Evolutionary conservation across 2,888 invertebrate species (phyloP).

Genomic region (Carabus problematicus): DNA sequence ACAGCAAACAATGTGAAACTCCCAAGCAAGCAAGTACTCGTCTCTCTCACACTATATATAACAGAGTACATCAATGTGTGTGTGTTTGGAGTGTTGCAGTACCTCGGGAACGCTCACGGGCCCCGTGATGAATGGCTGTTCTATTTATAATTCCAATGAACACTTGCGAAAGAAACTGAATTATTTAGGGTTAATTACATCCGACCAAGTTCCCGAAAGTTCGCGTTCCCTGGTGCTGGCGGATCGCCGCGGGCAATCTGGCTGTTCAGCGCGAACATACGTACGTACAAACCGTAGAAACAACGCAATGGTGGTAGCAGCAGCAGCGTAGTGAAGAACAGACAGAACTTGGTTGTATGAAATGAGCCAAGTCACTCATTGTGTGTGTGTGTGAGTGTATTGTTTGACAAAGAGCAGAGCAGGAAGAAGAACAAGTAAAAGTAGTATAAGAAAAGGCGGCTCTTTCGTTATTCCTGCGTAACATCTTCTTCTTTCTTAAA

Average conservation of each 20-base stretch:
- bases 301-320: slow-evolving; percentile 4
- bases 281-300: not conserved
- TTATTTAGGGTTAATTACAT: slow-evolving; percentile 41
- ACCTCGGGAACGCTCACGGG: slow-evolving; percentile 6
- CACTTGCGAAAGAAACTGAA: slow-evolving; percentile 37
- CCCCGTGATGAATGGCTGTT: slow-evolving; percentile 24
- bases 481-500: slow-evolving; percentile 14
- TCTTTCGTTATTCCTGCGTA: too few relatives aligned
- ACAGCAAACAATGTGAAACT: slow-evolving; percentile 27
- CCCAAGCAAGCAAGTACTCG: slow-evolving; percentile 3
- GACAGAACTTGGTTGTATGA: too few relatives aligned
- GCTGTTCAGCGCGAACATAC: not conserved
- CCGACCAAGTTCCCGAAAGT: slow-evolving; percentile 18
- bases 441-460: too few relatives aligned
- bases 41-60: too few relatives aligned
- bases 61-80: not conserved
- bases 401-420: too few relatives aligned
- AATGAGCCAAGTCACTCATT: too few relatives aligned
- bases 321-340: not conserved
- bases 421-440: too few relatives aligned
- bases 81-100: too few relatives aligned
- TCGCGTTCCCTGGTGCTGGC: not conserved
- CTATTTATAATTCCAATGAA: slow-evolving; percentile 38
- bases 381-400: too few relatives aligned
- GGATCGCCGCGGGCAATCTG: slow-evolving; percentile 1